Evolutionary conservation across 1,140 invertebrate species (phyloP).

Genomic region (Sipha flava): DNA sequence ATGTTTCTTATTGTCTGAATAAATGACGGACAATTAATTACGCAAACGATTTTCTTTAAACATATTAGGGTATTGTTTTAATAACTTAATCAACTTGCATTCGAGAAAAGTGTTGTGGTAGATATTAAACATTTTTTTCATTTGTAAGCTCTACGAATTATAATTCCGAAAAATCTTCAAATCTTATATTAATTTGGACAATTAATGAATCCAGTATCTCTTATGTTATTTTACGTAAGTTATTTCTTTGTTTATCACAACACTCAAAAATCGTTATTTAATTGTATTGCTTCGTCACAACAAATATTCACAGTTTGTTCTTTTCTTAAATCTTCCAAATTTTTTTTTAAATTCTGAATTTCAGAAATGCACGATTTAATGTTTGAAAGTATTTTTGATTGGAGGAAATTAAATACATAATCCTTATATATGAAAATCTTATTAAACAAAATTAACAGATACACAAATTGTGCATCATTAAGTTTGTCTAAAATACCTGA

Average conservation of each 20-base stretch:
- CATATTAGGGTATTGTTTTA: no score
- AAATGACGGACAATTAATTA: background rate
- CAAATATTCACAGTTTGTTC: background rate
- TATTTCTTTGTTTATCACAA: background rate
- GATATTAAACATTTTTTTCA: background rate
- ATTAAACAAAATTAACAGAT: background rate
- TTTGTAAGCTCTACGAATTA: background rate
- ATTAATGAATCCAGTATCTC: background rate
- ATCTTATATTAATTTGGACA: background rate
- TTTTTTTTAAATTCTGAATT: background rate
- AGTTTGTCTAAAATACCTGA: background rate
- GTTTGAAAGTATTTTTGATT: background rate
- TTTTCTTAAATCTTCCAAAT: background rate
- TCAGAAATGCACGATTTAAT: background rate
- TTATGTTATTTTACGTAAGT: background rate
- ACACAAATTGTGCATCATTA: background rate
- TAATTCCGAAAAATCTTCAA: background rate
- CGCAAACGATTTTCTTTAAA: background rate
- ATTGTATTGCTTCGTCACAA: background rate
- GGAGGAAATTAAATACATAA: background rate
- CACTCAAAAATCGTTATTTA: background rate
- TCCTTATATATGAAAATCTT: background rate
- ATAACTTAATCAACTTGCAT: no score
- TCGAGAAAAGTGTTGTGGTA: background rate
- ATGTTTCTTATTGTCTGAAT: no score